These are phyloP conservation scores for Neelides sp. DNA, from an alignment of 1,140 invertebrate species.

Conservation along the genomic window DNA sequence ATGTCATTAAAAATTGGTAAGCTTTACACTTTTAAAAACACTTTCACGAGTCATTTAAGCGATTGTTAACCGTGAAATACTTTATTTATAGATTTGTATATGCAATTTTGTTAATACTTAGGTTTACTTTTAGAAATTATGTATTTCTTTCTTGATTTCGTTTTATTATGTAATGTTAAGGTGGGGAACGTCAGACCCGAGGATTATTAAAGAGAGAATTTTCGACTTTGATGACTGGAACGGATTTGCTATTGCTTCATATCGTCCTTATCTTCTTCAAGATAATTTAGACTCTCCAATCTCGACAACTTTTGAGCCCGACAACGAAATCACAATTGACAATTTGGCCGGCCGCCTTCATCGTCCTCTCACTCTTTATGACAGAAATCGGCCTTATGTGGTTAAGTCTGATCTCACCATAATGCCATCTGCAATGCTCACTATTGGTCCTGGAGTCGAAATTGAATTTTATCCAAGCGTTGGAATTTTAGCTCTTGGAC, in stretches of 20 bases:
- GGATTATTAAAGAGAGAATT: slow-evolving; percentile 65
- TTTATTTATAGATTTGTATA: too few relatives aligned
- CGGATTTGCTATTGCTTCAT: slow-evolving; percentile 83
- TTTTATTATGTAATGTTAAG: slow-evolving; percentile 6
- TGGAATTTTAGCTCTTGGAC: slow-evolving; percentile 88
- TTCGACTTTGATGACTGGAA: slow-evolving; percentile 99
- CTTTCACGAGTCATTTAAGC: too few relatives aligned
- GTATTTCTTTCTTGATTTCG: neutral
- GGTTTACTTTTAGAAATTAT: too few relatives aligned
- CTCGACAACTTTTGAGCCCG: slow-evolving; percentile 50
- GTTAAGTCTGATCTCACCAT: slow-evolving; percentile 87
- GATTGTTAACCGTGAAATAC: too few relatives aligned
- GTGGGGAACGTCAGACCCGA: slow-evolving; percentile 69
- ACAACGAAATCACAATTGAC: slow-evolving; percentile 45
- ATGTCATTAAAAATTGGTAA: slow-evolving; percentile 81
- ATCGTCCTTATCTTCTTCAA: slow-evolving; percentile 69
- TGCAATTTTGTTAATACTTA: too few relatives aligned
- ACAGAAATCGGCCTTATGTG: slow-evolving; percentile 58
- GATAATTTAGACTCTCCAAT: slow-evolving; percentile 59
- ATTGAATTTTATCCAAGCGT: slow-evolving; percentile 94
- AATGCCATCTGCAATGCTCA: slow-evolving; percentile 77
- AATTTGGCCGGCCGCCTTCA: slow-evolving; percentile 71
- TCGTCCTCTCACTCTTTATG: slow-evolving; percentile 54
- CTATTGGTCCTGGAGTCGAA: slow-evolving; percentile 75
- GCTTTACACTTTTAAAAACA: too few relatives aligned